Percentiles rank a stretch among this genome's conserved stretches.
Evolutionary conservation across 2,113 vertebrate genomes (phyloP).

Genomic region (Xyliphius kryptos): DNA sequence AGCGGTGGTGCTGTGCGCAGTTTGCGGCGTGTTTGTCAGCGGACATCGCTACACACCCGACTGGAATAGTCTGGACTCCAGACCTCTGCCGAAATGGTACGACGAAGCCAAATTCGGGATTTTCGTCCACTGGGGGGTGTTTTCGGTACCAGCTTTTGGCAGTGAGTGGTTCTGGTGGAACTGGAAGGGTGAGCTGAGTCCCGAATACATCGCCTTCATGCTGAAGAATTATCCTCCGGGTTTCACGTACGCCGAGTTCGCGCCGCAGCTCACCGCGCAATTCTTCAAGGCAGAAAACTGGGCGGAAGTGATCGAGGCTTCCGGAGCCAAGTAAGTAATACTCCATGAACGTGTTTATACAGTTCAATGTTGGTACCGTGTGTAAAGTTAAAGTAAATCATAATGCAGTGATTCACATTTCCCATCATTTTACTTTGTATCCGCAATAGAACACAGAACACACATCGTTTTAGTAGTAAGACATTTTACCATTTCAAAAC

Average conservation of each 20-base stretch:
- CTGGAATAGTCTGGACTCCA: constrained; percentile 81
- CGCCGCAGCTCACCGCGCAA: constrained; percentile 64
- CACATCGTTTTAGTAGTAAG: too few relatives aligned
- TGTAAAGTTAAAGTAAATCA: too few relatives aligned
- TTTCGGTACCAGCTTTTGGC: constrained; percentile 80
- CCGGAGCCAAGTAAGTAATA: constrained; percentile 83
- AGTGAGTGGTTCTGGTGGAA: constrained; percentile 99
- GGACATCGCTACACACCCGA: constrained; percentile 62
- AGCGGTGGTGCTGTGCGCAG: not conserved
- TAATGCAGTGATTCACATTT: too few relatives aligned
- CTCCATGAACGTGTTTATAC: too few relatives aligned
- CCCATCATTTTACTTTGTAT: too few relatives aligned
- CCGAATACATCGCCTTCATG: constrained; percentile 68
- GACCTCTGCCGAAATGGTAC: constrained; percentile 83
- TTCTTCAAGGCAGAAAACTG: constrained; percentile 78
- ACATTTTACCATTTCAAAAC: too few relatives aligned
- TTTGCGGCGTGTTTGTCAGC: not conserved
- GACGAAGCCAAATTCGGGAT: constrained; percentile 84
- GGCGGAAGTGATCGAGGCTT: constrained; percentile 76
- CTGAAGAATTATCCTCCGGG: constrained; percentile 70
- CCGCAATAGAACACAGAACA: too few relatives aligned
- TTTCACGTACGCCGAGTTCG: constrained; percentile 81
- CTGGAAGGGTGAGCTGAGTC: constrained; percentile 64
- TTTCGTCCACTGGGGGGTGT: constrained; percentile 93
- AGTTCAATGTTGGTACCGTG: too few relatives aligned